Conservation (phyloP, 1,140 invertebrate species). For the Bactericera cockerelli region DNA sequence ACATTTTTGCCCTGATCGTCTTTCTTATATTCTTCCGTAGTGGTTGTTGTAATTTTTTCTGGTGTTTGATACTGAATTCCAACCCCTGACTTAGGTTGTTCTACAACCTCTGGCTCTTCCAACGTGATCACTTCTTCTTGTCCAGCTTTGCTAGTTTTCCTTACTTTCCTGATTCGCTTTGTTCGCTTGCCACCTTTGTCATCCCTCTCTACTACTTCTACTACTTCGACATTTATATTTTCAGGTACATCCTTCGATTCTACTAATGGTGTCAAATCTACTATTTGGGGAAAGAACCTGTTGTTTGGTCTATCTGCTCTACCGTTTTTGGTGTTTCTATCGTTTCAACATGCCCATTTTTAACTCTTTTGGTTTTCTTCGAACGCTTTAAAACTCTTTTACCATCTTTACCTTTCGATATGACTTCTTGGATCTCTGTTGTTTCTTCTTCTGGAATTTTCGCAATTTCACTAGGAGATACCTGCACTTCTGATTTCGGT, state of each 20-base stretch:
- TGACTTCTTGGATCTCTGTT: background rate
- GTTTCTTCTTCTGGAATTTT: background rate
- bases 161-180: background rate
- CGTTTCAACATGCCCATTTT: background rate
- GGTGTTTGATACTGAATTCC: background rate
- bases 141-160: background rate
- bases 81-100: background rate
- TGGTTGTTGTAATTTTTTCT: background rate
- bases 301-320: background rate
- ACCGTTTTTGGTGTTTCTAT: background rate
- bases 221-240: background rate
- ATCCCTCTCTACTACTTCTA: background rate
- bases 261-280: background rate
- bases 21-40: background rate
- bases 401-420: background rate
- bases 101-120: conserved; percentile 7
- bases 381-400: background rate
- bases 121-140: conserved; percentile 1
- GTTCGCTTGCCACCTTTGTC: conserved; percentile 8
- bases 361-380: background rate
- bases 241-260: background rate
- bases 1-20: background rate
- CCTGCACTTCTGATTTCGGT: background rate
- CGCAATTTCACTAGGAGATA: background rate
- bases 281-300: background rate